These are phyloP conservation scores for Penaeus japonicus DNA, from an alignment of 1,140 invertebrate species.

Conservation along the genomic window DNA sequence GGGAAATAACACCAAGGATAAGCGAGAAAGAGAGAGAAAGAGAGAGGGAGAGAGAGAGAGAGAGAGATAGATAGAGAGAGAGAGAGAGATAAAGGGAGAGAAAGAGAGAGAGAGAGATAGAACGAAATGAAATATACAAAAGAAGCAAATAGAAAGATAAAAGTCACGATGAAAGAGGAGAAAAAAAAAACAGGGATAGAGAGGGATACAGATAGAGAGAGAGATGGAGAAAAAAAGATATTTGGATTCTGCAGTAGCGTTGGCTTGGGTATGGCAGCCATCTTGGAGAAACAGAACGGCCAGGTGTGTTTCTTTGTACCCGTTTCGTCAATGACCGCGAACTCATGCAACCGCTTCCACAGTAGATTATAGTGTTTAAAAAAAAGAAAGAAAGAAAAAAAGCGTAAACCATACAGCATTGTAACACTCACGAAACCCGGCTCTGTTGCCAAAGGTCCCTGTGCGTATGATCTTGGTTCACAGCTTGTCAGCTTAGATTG, in stretches of 20 bases:
- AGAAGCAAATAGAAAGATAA: slow-evolving; percentile 16
- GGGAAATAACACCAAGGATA: not conserved
- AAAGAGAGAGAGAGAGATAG: not conserved
- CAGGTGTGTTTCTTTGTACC: too few relatives aligned
- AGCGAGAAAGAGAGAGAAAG: not conserved
- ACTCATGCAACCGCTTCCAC: too few relatives aligned
- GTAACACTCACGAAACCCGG: too few relatives aligned
- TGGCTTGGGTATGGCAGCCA: too few relatives aligned
- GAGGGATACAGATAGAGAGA: not conserved
- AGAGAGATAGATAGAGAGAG: not conserved
- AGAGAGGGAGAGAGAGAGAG: not conserved
- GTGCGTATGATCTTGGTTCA: too few relatives aligned
- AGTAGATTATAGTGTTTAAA: too few relatives aligned
- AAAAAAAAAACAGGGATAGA: not conserved
- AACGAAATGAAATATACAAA: not conserved
- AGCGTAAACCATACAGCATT: too few relatives aligned
- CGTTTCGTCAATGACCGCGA: too few relatives aligned
- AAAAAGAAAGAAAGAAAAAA: too few relatives aligned
- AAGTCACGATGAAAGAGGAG: not conserved
- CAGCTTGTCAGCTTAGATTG: too few relatives aligned
- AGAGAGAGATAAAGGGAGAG: not conserved
- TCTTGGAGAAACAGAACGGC: not conserved
- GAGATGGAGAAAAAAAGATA: slow-evolving; percentile 1
- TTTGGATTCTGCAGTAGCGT: not conserved
- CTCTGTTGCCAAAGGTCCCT: too few relatives aligned